A percentile compares a stretch with the other conserved stretches of the same genome.
Conservation (phyloP, 2,888 invertebrate genomes). For the Trachelus iudaicus region DNA sequence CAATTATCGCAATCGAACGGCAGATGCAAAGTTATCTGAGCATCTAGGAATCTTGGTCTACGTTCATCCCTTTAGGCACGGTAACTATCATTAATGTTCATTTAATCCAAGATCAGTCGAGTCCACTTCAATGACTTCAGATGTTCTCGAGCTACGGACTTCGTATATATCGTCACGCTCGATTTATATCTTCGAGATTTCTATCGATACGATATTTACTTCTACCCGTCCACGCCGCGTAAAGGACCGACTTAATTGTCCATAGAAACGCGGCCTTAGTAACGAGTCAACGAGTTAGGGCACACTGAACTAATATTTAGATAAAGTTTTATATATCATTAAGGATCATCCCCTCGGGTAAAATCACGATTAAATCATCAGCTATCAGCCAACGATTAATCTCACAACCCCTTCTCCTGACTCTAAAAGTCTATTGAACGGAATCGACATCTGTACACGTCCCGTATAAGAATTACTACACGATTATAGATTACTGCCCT, state of each 20-base stretch:
- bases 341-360: not conserved
- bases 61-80: constrained; percentile 32
- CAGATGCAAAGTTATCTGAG: constrained; percentile 60
- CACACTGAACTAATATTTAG: not conserved
- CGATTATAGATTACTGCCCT: not conserved
- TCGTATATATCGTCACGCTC: constrained; percentile 38
- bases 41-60: constrained; percentile 54
- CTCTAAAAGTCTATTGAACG: not conserved
- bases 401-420: not conserved
- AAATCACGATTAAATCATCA: not conserved
- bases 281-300: not conserved
- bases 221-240: not conserved
- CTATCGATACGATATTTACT: constrained; percentile 35
- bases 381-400: not conserved
- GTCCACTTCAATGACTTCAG: not conserved
- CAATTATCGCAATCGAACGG: constrained; percentile 61
- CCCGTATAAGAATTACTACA: not conserved
- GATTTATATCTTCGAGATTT: constrained; percentile 56
- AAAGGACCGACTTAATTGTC: not conserved
- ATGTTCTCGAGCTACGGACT: not conserved
- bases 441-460: not conserved
- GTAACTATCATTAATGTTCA: constrained; percentile 35
- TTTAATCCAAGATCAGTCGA: constrained; percentile 30
- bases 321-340: not conserved
- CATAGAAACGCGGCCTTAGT: not conserved